phyloP scores from a whole-genome alignment of 2,888 invertebrate genomes.

The Tenthredo livida region DNA sequence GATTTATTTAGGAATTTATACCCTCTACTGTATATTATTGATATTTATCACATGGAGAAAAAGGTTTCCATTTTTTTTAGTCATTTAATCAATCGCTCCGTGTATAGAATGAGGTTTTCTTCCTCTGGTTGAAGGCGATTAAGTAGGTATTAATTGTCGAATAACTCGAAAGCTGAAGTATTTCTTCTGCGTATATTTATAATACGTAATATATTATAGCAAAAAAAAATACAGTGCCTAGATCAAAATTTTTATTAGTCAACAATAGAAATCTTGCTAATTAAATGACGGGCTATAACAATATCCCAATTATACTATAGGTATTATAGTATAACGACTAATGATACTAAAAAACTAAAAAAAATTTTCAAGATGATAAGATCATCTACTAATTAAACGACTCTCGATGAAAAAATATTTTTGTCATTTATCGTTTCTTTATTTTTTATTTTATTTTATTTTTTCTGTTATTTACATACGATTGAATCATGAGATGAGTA shows the following conservation, averaged over 20 bases:
- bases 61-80: neutral
- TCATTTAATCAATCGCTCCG: neutral
- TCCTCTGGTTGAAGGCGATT: neutral
- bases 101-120: neutral
- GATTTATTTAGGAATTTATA: neutral
- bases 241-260: neutral
- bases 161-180: neutral
- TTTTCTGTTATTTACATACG: neutral
- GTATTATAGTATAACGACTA: neutral
- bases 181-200: neutral
- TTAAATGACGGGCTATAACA: neutral
- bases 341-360: neutral
- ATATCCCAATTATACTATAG: neutral
- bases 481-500: neutral
- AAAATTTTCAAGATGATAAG: conserved; percentile 3
- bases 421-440: conserved; percentile 11
- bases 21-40: neutral
- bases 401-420: conserved; percentile 27
- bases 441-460: neutral
- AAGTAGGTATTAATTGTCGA: neutral
- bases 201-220: neutral
- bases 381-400: neutral
- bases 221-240: neutral
- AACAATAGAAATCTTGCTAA: conserved; percentile 1
- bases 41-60: neutral